Evolutionary conservation across 2,113 vertebrate genomes (phyloP), one percentile per base, ranked within the genome.

Genomic region (Zeus faber): DNA sequence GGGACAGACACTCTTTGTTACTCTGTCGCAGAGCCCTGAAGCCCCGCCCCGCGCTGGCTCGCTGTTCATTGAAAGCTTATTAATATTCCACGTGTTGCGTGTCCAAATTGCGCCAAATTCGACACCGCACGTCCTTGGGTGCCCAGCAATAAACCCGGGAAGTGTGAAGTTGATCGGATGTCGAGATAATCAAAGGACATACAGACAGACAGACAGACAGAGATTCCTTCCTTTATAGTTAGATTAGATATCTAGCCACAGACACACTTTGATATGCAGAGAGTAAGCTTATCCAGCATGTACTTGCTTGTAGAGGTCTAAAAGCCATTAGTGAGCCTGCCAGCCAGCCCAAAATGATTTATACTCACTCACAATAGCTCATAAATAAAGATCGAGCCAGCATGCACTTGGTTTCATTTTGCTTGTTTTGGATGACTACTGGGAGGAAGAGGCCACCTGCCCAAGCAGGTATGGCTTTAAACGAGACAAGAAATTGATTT

Each of bases 301-400:
- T 44, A 48, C 55, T 64, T 62, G 46, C 37, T 41, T 35, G 24
- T 43, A 58, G 40, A 55, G 65, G 72, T 72, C 73, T 69, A 63
- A 67, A 77, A 76, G n/a, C 25, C 60, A 70, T 76, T 76, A 74
- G 24, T 18, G 43, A 29, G 41, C 5, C 25, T 10, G 47, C 67
- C 9, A 26, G 70, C 53, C 57, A 56, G 37, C 9, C 23, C 53
- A 26, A 49, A 31, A n/a, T 11, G 10, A 18, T 25, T 26, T 40
- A 20, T 62, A 14, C 17, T 24, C 48, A 35, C 26, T 48, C 37
- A 27, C 6, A 35, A 45, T 20, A 25, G 59, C 33, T 62, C 3
- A 23, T 21, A 16, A 55, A 71, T 66, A 47, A 37, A 44, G 20
- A 49, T 35, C 10, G 2, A 29, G 33, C 26, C 23, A 51, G 49